These are phyloP conservation scores for Lordiphosa mommai DNA, from an alignment of 1,140 invertebrate species.

Conservation along the genomic window DNA sequence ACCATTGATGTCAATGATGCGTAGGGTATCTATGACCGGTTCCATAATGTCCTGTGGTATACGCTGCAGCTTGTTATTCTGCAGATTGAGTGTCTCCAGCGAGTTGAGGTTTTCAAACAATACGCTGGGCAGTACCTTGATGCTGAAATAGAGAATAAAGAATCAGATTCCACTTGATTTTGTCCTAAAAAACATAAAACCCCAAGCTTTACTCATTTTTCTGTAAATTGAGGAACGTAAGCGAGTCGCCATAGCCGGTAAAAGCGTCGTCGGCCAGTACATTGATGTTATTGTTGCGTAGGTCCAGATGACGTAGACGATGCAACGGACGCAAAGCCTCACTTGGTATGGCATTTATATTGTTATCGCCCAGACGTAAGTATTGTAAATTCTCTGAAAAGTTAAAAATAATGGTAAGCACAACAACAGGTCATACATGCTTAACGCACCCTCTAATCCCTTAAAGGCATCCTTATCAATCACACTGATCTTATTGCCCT, in stretches of 20 bases:
- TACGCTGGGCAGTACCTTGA: conserved; percentile 87
- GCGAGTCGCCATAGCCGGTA: conserved; percentile 92
- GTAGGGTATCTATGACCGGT: conserved; percentile 90
- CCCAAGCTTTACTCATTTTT: conserved; percentile 89
- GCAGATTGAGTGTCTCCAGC: conserved; percentile 91
- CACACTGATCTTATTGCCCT: conserved; percentile 89
- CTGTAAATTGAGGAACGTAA: conserved; percentile 94
- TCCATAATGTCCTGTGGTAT: conserved; percentile 94
- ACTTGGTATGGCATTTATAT: conserved; percentile 89
- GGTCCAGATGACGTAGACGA: conserved; percentile 91
- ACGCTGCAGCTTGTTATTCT: conserved; percentile 91
- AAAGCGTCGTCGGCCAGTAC: conserved; percentile 91
- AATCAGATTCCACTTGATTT: not conserved
- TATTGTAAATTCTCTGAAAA: conserved; percentile 91
- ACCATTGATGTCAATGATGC: conserved; percentile 92
- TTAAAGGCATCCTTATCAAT: conserved; percentile 91
- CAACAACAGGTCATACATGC: not conserved
- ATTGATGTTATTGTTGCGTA: conserved; percentile 92
- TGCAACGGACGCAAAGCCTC: conserved; percentile 89
- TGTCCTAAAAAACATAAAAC: not conserved
- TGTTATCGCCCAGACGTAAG: conserved; percentile 91
- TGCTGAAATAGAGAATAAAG: conserved; percentile 81
- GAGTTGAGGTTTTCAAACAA: conserved; percentile 93
- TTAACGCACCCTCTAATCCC: conserved; percentile 87
- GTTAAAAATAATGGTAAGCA: not conserved